Percentiles rank a stretch among this genome's conserved stretches.
phyloP scores from a whole-genome alignment of 2,113 vertebrate species.

The Pterophyllum scalare region DNA sequence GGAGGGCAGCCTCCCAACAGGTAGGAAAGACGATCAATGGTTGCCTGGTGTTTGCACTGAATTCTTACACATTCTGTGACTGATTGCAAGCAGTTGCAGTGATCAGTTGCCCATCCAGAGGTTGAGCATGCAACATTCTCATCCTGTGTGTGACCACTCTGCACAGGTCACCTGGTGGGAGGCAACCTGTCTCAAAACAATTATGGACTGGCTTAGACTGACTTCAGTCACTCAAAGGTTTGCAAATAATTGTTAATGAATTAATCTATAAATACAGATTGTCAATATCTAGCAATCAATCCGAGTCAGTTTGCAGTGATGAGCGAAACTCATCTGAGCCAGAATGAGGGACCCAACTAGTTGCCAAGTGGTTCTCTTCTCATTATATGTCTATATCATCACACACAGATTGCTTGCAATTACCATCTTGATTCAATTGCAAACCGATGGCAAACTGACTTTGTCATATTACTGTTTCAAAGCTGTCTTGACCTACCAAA shows the following conservation, averaged over 20 bases:
- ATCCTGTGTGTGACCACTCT: no score
- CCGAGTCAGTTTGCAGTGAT: not conserved
- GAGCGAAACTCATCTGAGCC: not conserved
- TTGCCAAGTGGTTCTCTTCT: not conserved
- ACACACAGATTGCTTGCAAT: not conserved
- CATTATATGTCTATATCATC: not conserved
- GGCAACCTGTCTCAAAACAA: not conserved
- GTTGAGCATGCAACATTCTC: no score
- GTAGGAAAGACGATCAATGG: no score
- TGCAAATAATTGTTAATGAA: fast-evolving
- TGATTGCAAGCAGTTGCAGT: no score
- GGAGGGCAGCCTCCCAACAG: no score
- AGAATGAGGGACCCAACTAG: not conserved
- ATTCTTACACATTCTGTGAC: no score
- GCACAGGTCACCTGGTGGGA: not conserved
- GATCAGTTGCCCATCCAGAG: no score
- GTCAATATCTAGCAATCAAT: not conserved
- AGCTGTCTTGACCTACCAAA: not conserved
- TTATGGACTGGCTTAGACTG: fast-evolving
- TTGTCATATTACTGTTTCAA: no score
- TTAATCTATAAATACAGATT: not conserved
- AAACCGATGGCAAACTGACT: not conserved
- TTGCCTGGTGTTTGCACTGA: no score
- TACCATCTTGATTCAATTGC: not conserved
- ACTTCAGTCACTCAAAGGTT: not conserved